Evolutionary conservation across 1,140 invertebrate genomes (phyloP), one percentile per base, ranked within the genome.

Genomic region (Sycophila sp.): DNA sequence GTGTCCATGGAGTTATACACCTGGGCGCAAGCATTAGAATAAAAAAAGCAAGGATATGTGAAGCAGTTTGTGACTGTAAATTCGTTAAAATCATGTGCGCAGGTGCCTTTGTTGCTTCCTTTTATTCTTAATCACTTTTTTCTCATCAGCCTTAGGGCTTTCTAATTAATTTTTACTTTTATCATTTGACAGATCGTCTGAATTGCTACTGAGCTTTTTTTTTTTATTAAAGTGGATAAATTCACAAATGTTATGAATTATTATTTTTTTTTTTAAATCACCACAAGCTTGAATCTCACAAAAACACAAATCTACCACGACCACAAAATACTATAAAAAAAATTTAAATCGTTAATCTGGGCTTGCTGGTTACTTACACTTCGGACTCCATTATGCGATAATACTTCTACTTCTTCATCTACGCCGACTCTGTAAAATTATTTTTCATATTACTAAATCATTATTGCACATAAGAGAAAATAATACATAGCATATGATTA

Each of bases 401-500:
- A 86, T 75, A 90, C 91, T 88, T 95, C 94, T 78, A 91, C 92
- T 87, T 97, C 94, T 78, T 97, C 95, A 77, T 95, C 96, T 60
- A 95, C 92, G 30, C 95, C 94, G 85, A 96, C 91, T 70, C 95
- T 97, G 90, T 88, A 76, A 77, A 56, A 81, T 79, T 83, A 77
- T n/a, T n/a, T n/a, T n/a, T n/a, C n/a, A n/a, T n/a, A n/a, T n/a
- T n/a, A n/a, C n/a, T n/a, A n/a, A n/a, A n/a, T n/a, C n/a, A n/a
- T n/a, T n/a, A n/a, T n/a, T n/a, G n/a, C n/a, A n/a, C n/a, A n/a
- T n/a, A n/a, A n/a, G n/a, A n/a, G n/a, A n/a, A n/a, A n/a, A n/a
- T n/a, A n/a, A n/a, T n/a, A n/a, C n/a, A n/a, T n/a, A n/a, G n/a
- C n/a, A n/a, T n/a, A n/a, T n/a, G n/a, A n/a, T n/a, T n/a, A n/a